Evolutionary conservation across 2,797 vertebrate species (phyloP).

Genomic region (Hyperoplus immaculatus): DNA sequence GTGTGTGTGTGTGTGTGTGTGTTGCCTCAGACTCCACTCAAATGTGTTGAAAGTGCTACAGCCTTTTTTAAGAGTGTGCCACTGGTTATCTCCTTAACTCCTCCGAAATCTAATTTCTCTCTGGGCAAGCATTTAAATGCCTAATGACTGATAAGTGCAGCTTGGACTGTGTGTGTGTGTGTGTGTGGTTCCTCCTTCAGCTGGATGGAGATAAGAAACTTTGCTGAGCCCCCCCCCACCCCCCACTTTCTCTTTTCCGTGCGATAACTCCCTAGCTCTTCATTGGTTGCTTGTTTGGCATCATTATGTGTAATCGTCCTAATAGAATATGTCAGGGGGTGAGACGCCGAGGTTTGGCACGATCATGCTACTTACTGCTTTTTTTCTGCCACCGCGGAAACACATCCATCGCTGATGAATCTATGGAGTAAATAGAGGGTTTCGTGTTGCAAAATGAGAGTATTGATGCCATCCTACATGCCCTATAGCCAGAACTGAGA

Average conservation of each 20-base stretch:
- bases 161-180: conserved; percentile 75
- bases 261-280: conserved; percentile 60
- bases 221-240: conserved; percentile 42
- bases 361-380: conserved; percentile 42
- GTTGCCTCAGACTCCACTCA: conserved; percentile 43
- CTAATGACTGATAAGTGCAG: conserved; percentile 82
- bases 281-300: conserved; percentile 65
- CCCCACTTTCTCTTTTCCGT: conserved; percentile 24
- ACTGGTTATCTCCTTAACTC: conserved; percentile 76
- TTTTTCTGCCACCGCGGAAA: conserved; percentile 46
- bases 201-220: conserved; percentile 76
- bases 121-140: conserved; percentile 80
- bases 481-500: conserved; percentile 64
- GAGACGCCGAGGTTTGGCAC: conserved; percentile 44
- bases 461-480: conserved; percentile 70
- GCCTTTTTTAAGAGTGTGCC: conserved; percentile 53
- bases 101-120: conserved; percentile 77
- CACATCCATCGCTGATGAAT: conserved; percentile 64
- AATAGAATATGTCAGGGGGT: conserved; percentile 68
- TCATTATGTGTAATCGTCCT: conserved; percentile 68
- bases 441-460: conserved; percentile 72
- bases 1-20: background rate
- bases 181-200: conserved; percentile 79
- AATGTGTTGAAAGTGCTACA: conserved; percentile 51
- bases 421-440: conserved; percentile 70